phyloP scores from a whole-genome alignment of 2,888 invertebrate genomes.

The Andrena dorsata region DNA sequence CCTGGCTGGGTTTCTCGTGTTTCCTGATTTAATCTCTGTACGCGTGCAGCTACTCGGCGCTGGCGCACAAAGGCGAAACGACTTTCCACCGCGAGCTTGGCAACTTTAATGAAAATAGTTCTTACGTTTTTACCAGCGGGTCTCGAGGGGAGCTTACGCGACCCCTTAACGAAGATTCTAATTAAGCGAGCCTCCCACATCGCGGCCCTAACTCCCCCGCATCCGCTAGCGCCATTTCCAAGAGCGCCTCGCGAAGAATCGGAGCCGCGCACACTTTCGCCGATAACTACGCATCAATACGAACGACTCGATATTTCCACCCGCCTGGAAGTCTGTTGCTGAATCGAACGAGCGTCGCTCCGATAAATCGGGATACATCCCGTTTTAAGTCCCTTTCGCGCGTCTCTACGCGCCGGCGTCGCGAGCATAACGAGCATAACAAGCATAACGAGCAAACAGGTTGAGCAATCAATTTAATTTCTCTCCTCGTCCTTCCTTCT shows the following conservation, averaged over 20 bases:
- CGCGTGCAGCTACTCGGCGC: slow-evolving; percentile 66
- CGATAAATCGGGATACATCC: slow-evolving; percentile 42
- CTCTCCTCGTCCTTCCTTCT: slow-evolving; percentile 36
- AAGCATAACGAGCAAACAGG: slow-evolving; percentile 71
- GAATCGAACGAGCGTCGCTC: neutral
- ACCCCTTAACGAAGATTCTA: slow-evolving; percentile 80
- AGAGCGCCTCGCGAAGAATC: slow-evolving; percentile 2
- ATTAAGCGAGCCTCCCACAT: slow-evolving; percentile 72
- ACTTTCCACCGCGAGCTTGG: slow-evolving; percentile 73
- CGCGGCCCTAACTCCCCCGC: slow-evolving; percentile 13
- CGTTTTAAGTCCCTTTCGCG: slow-evolving; percentile 59
- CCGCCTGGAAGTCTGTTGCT: slow-evolving; percentile 18
- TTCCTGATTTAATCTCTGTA: slow-evolving; percentile 70
- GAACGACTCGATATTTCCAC: slow-evolving; percentile 32
- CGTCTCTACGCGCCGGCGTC: slow-evolving; percentile 36
- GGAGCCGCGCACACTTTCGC: neutral
- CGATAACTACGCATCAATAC: slow-evolving; percentile 20
- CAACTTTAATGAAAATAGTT: slow-evolving; percentile 82
- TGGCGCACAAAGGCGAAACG: slow-evolving; percentile 69
- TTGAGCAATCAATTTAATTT: slow-evolving; percentile 79
- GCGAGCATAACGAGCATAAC: slow-evolving; percentile 33
- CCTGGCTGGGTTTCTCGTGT: slow-evolving; percentile 45
- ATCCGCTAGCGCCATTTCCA: slow-evolving; percentile 7
- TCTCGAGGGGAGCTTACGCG: slow-evolving; percentile 68
- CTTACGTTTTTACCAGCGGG: slow-evolving; percentile 79